Conservation (phyloP, 2,113 vertebrate genomes). For the Asarcornis scutulata region DNA sequence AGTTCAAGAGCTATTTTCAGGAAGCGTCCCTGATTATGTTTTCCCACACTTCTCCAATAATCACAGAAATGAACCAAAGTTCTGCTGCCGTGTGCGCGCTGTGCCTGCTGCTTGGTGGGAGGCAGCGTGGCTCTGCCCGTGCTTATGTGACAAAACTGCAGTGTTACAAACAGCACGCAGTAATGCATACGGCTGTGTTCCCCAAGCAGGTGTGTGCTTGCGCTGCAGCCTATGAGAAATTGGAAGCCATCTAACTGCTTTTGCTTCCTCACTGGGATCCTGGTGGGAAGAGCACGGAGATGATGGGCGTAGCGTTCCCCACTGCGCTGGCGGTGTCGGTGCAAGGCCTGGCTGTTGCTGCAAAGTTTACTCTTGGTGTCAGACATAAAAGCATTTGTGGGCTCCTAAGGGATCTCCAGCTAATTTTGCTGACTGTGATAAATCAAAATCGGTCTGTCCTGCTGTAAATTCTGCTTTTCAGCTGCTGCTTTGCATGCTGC, state of each 20-base stretch:
- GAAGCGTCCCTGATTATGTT: background rate
- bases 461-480: background rate
- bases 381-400: background rate
- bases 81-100: background rate
- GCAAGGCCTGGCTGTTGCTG: background rate
- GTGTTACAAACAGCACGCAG: rapidly evolving
- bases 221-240: rapidly evolving
- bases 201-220: rapidly evolving
- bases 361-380: background rate
- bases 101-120: background rate
- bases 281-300: too few relatives aligned
- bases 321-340: too few relatives aligned
- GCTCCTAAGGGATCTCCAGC: background rate
- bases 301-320: background rate
- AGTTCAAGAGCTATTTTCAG: background rate
- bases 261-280: background rate
- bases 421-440: background rate
- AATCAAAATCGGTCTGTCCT: background rate
- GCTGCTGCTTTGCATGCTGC: background rate
- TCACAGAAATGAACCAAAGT: background rate
- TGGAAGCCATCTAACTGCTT: background rate
- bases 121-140: background rate
- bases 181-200: background rate
- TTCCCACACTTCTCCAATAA: background rate
- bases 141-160: background rate